A percentile compares a stretch with the other conserved stretches of the same genome.
These are phyloP conservation scores for Numenius arquata DNA, from an alignment of 2,113 vertebrate genomes.

Conservation along the genomic window DNA sequence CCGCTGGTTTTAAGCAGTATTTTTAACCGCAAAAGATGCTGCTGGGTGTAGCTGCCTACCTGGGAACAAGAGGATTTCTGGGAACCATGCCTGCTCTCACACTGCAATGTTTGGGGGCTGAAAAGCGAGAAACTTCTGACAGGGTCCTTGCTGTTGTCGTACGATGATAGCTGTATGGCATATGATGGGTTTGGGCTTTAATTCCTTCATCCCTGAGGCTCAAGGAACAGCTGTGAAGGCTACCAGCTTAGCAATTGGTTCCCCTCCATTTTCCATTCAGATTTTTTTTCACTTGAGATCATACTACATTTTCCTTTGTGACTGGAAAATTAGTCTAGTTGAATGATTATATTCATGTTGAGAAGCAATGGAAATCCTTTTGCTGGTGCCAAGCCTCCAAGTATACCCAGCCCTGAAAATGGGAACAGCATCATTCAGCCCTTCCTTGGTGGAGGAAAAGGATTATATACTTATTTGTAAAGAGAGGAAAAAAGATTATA, in stretches of 20 bases:
- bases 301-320: not conserved
- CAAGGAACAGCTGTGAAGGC: not conserved
- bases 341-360: not conserved
- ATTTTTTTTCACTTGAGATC: not conserved
- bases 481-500: not conserved
- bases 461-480: not conserved
- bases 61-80: not conserved
- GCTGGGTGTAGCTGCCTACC: not conserved
- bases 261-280: not conserved
- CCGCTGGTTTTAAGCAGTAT: not conserved
- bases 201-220: not conserved
- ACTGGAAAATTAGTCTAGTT: not conserved
- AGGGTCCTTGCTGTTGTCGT: not conserved
- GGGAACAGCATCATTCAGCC: not conserved
- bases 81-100: not conserved
- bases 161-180: not conserved
- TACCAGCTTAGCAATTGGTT: not conserved
- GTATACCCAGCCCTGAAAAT: not conserved
- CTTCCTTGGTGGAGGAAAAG: not conserved
- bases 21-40: not conserved
- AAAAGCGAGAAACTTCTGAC: not conserved
- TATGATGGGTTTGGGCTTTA: not conserved
- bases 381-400: not conserved
- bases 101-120: accelerated
- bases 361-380: not conserved